Percentiles rank a stretch among this genome's conserved stretches.
These are phyloP conservation scores for Arenaria interpres DNA, from an alignment of 2,113 vertebrate genomes.

Conservation along the genomic window DNA sequence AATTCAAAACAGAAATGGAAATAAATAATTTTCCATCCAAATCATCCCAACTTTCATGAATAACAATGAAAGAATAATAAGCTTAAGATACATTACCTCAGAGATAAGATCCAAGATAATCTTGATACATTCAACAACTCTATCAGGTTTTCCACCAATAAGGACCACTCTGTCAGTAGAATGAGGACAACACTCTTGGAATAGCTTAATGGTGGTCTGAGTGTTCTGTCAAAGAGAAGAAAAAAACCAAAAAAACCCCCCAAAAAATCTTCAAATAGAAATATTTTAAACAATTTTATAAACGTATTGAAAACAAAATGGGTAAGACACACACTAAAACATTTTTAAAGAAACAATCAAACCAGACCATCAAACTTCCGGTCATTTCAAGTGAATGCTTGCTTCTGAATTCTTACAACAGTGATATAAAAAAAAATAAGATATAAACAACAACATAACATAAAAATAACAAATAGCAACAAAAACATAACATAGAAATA, in stretches of 20 bases:
- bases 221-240: constrained; percentile 82
- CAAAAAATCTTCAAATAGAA: not conserved
- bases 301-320: not conserved
- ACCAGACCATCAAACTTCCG: not conserved
- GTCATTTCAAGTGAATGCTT: not conserved
- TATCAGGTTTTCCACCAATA: constrained; percentile 95
- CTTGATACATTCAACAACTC: constrained; percentile 96
- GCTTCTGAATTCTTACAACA: not conserved
- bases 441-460: too few species aligned
- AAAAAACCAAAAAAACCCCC: not conserved
- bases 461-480: too few species aligned
- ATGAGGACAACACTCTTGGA: constrained; percentile 99
- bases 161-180: constrained; percentile 97
- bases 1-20: not conserved
- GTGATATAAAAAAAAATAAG: not conserved
- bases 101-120: constrained; percentile 96
- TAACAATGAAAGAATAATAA: not conserved
- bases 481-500: not conserved
- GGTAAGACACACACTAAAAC: not conserved
- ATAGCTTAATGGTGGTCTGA: constrained; percentile 98
- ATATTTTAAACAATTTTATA: not conserved
- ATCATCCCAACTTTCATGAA: not conserved
- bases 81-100: constrained; percentile 76
- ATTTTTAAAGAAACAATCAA: not conserved
- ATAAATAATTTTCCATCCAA: not conserved